A percentile compares a stretch with the other conserved stretches of the same genome.
Conservation (phyloP, 2,888 invertebrate genomes). For the Tenthredo scrophulariae region DNA sequence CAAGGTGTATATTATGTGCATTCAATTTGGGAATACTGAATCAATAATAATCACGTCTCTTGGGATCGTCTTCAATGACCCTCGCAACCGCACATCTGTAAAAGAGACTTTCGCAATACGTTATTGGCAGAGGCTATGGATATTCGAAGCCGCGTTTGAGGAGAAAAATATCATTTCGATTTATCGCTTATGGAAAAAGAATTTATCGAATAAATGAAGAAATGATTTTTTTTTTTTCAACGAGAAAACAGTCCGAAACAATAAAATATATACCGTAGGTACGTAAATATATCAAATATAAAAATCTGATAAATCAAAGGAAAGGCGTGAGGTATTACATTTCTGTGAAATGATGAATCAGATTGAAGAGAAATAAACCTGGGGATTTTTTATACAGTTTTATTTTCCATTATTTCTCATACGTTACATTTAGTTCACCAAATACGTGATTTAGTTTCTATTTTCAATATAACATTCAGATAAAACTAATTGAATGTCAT, state of each 20-base stretch:
- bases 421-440: background rate
- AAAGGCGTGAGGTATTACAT: background rate
- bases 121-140: background rate
- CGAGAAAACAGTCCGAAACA: background rate
- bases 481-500: background rate
- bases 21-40: background rate
- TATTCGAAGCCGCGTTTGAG: background rate
- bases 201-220: background rate
- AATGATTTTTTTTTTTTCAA: background rate
- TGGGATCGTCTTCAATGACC: background rate
- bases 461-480: background rate
- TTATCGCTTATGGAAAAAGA: background rate
- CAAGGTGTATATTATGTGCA: background rate
- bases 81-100: background rate
- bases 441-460: background rate
- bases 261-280: background rate
- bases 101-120: background rate
- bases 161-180: background rate
- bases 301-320: background rate
- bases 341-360: background rate
- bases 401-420: background rate
- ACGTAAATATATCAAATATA: background rate
- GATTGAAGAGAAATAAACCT: background rate
- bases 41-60: background rate
- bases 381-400: background rate